Evolutionary conservation across 2,888 invertebrate genomes (phyloP).

Genomic region (Synergus umbraculus): DNA sequence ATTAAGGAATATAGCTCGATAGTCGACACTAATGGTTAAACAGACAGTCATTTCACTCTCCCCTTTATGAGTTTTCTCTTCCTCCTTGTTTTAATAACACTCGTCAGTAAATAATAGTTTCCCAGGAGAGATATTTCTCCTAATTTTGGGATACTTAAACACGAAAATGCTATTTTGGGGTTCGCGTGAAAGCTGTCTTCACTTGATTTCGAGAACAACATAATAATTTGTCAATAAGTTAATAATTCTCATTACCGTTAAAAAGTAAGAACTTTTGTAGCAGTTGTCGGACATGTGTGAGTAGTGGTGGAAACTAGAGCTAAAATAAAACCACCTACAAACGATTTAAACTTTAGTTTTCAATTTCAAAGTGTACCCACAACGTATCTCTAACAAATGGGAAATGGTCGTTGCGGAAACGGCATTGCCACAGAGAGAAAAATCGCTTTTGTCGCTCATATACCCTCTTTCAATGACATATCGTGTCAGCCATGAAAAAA

Average conservation of each 20-base stretch:
- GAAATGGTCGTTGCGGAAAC: slow-evolving; percentile 59
- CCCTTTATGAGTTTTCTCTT: slow-evolving; percentile 33
- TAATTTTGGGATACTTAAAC: background rate
- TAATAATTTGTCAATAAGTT: too few species aligned
- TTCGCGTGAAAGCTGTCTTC: background rate
- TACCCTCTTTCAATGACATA: slow-evolving; percentile 46
- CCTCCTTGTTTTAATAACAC: slow-evolving; percentile 15
- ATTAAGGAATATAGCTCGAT: slow-evolving; percentile 21
- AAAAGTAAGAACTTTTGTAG: background rate
- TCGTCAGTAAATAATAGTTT: slow-evolving; percentile 32
- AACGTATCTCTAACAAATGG: slow-evolving; percentile 53
- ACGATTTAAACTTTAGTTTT: slow-evolving; percentile 29
- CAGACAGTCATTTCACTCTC: slow-evolving; percentile 22
- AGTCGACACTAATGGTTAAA: slow-evolving; percentile 6
- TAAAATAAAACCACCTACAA: background rate
- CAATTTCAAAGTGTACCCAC: slow-evolving; percentile 17
- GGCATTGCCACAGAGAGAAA: slow-evolving; percentile 50
- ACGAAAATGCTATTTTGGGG: background rate
- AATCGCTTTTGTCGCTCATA: slow-evolving; percentile 52
- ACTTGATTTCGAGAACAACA: too few species aligned
- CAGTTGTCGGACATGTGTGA: background rate
- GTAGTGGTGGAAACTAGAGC: background rate
- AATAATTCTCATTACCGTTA: background rate
- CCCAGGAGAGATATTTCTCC: slow-evolving; percentile 9
- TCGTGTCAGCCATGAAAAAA: slow-evolving; percentile 55